phyloP scores from a whole-genome alignment of 2,888 invertebrate species.

The Nezara viridula region DNA sequence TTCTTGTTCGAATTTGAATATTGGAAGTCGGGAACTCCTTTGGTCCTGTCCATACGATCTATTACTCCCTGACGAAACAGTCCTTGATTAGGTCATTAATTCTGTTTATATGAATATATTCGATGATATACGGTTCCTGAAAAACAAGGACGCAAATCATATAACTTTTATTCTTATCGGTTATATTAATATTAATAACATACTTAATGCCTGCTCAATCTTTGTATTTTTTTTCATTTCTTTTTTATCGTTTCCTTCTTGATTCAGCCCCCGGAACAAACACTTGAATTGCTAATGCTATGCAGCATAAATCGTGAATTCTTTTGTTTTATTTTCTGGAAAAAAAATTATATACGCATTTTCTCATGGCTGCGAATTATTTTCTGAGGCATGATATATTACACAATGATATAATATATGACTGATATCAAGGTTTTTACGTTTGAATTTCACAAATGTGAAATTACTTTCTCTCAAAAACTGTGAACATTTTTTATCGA shows the following conservation, averaged over 20 bases:
- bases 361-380: not conserved
- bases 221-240: not conserved
- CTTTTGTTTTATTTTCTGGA: not conserved
- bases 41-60: not conserved
- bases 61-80: not conserved
- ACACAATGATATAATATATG: not conserved
- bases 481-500: too few species aligned
- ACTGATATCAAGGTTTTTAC: too few species aligned
- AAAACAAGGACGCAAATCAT: not conserved
- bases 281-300: not conserved
- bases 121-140: not conserved
- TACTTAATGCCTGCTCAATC: not conserved
- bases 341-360: not conserved
- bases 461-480: too few species aligned
- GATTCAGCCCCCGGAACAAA: not conserved
- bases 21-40: not conserved
- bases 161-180: not conserved
- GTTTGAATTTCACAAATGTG: too few species aligned
- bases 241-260: not conserved
- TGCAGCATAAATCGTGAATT: not conserved
- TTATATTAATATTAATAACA: slow-evolving; percentile 14
- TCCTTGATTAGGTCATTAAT: slow-evolving; percentile 15
- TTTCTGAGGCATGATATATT: not conserved
- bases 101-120: not conserved
- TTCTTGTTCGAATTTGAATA: slow-evolving; percentile 15